Base-by-base conservation (phyloP, 2,888 invertebrate species). In the Geotrupes spiniger region DNA sequence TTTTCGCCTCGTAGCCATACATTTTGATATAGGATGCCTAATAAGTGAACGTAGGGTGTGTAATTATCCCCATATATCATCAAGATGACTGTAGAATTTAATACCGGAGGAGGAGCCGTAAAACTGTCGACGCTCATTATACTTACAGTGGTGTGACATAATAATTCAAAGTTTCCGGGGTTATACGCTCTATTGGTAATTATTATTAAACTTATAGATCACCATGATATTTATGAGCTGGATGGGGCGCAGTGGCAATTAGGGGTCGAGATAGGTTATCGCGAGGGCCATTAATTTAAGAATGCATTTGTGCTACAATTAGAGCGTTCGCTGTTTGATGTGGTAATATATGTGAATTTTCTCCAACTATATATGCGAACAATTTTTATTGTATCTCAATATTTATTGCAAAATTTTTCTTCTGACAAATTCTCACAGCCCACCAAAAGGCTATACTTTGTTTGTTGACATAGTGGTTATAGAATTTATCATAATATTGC, bases 121-220 rank as follows among this genome's bases (percentile, higher is more conserved):
- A 54, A 54, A 50, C 52, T 52, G 54, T 52, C 54, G 46, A 17
- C 48, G 44, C 47, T 52, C 52, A 52, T 54, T 54, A 54, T 52
- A 47, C 45, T 47, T 50, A 33, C 42, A 41, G 29, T 42, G 25
- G 40, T 36, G 49, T 52, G 54, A 50, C 52, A 52, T 38, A 41
- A 49, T 54, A 54, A 54, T 47, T 49, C 47, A 49, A 52, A 46
- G 12, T 52, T 49, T 49, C 42, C 49, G 39, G 46, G 45, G 51
- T 53, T 53, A 50, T 41, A 15, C 12, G 33, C 33, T 5, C 33
- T 15, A 33, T 33, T 33, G 33, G 33, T 33, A 33, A 33, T 33
- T 33, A n/a, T n/a, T n/a, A 33, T 33, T 33, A 33, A 33, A 33
- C 10, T 33, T 33, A 33, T 33, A 33, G 6, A 33, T 33, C 33